Percentiles rank a stretch among this genome's conserved stretches.
Conservation (phyloP, 2,888 invertebrate genomes). For the Himalopsyche japonica region DNA sequence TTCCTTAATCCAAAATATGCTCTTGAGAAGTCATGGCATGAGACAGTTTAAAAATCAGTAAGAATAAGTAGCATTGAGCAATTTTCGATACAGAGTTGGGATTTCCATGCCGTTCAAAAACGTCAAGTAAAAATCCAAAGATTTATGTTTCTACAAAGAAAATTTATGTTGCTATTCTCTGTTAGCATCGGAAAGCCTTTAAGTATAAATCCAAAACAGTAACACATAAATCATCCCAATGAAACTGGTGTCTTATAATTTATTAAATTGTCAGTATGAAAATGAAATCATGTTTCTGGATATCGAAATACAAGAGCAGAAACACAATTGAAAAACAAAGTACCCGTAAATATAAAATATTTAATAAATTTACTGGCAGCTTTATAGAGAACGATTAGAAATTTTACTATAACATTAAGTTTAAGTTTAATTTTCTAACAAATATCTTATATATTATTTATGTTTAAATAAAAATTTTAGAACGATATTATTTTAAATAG, state of each 20-base stretch:
- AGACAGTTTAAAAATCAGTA: too few relatives aligned
- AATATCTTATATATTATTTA: too few relatives aligned
- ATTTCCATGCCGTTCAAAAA: neutral
- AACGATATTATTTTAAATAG: too few relatives aligned
- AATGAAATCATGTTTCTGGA: neutral
- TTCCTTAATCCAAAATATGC: too few relatives aligned
- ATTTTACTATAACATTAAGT: too few relatives aligned
- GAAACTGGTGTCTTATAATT: neutral
- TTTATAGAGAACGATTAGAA: too few relatives aligned
- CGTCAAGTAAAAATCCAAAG: neutral
- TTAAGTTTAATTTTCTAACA: too few relatives aligned
- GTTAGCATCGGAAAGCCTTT: neutral
- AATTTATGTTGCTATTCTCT: neutral
- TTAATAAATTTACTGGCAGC: too few relatives aligned
- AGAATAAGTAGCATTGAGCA: neutral
- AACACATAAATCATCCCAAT: neutral
- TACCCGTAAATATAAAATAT: too few relatives aligned
- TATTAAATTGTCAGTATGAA: neutral
- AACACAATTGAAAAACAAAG: too few relatives aligned
- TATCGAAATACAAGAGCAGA: neutral
- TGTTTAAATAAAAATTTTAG: too few relatives aligned
- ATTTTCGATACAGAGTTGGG: neutral
- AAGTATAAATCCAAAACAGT: neutral
- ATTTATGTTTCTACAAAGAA: neutral
- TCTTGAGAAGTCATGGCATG: too few relatives aligned